Evolutionary conservation across 92 coral and sea anemone species (phyloP), one percentile per base, ranked within the genome.

Genomic region (Siderastrea radians): DNA sequence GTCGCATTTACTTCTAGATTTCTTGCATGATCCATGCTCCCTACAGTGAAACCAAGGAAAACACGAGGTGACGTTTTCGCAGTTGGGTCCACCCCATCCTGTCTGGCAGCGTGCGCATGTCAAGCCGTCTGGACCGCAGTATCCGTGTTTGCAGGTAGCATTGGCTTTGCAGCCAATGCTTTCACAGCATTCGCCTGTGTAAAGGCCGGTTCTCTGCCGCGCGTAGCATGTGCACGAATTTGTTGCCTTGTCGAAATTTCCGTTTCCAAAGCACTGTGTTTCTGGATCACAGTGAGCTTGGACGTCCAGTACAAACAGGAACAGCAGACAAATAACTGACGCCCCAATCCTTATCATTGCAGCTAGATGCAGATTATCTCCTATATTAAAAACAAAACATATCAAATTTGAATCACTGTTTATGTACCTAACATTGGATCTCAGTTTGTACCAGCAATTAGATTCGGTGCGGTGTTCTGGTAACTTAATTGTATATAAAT

Each of bases 191-290:
- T 84, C 82, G 3, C 98, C 98, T 26, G 91, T 78, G 65, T 88
- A 93, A 8, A 43, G 64, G 11, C 94, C 94, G 8, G 61, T 60
- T 49, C 66, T 75, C 77, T 43, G 71, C 43, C 69, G 54, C 1
- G 86, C 16, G 86, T 67, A 61, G 71, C 98, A 95, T 0, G 68
- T 26, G 60, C 98, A 95, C 11, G 92, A 93, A 69, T 95, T 75
- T 16, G 93, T 72, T 51, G 90, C 49, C 10, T 85, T 46, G 71
- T 87, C 55, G 86, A 88, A 95, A 55, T 88, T 59, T 11, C 98
- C 98, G 61, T 95, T 94, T 5, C 98, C 98, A 83, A 85, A 95
- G 77, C 98, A 95, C 75, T 86, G 93, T 7, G 98, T 95, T 68
- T 93, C 89, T 1, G 96, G 86, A 13, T 84, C 83, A 19, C 98